These are phyloP conservation scores for Urophycis tenuis DNA, from an alignment of 2,797 vertebrate species.

Conservation along the genomic window DNA sequence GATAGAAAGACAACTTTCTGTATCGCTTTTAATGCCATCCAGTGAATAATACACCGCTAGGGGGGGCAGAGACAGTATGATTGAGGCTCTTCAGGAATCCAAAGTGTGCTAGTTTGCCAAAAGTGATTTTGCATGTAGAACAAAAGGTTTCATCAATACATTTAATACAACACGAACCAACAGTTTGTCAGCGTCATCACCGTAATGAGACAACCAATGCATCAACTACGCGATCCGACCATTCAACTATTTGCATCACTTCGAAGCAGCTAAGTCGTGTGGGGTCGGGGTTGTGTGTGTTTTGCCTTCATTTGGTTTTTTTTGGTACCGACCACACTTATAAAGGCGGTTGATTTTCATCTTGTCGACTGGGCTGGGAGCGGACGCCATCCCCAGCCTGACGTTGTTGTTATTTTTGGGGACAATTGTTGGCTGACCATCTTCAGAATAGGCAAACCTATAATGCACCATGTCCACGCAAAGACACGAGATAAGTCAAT, in stretches of 20 bases:
- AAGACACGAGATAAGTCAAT: too few relatives aligned
- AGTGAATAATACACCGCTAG: background rate
- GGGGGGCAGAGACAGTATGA: background rate
- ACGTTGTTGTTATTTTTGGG: slow-evolving; percentile 56
- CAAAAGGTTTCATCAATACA: background rate
- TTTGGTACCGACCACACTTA: slow-evolving; percentile 61
- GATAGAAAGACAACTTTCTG: background rate
- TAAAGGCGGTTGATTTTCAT: slow-evolving; percentile 75
- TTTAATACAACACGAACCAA: background rate
- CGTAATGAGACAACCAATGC: background rate
- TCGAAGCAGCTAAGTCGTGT: background rate
- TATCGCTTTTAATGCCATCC: background rate
- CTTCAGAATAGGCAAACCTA: slow-evolving; percentile 72
- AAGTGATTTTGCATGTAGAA: background rate
- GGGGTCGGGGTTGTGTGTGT: background rate
- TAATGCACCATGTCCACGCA: slow-evolving; percentile 3
- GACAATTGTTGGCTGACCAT: slow-evolving; percentile 67
- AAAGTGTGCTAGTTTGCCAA: background rate
- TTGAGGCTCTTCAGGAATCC: background rate
- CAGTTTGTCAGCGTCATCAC: background rate
- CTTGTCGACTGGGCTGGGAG: slow-evolving; percentile 67
- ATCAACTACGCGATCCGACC: background rate
- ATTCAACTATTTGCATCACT: background rate
- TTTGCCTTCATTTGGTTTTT: background rate
- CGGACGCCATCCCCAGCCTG: slow-evolving; percentile 60